phyloP scores from a whole-genome alignment of 1,140 invertebrate species.

The Pseudachorutes palmiensis region DNA sequence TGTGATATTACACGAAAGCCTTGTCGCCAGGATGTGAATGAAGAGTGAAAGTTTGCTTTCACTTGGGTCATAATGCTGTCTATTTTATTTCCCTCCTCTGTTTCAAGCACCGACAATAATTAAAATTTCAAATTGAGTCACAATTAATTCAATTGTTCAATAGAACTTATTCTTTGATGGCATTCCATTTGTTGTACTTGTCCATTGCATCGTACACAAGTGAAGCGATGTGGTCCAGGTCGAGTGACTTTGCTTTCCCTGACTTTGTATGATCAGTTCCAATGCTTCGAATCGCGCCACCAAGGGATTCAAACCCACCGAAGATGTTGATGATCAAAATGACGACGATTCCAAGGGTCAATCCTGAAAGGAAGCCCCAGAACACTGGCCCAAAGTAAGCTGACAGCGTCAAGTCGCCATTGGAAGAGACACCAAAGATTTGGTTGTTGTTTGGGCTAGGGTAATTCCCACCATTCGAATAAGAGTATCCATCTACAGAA shows the following conservation, averaged over 20 bases:
- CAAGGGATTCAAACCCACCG: conserved; percentile 18
- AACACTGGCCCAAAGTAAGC: conserved; percentile 30
- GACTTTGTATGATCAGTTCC: conserved; percentile 16
- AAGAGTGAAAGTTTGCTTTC: too few species aligned
- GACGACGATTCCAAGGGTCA: conserved; percentile 5
- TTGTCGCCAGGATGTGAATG: too few species aligned
- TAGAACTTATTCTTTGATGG: not conserved
- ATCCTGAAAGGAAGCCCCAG: conserved; percentile 21
- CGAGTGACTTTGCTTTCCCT: conserved; percentile 22
- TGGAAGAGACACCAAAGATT: conserved; percentile 20
- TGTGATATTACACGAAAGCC: too few species aligned
- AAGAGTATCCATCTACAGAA: not conserved
- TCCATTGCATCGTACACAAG: conserved; percentile 34
- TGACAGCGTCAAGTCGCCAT: conserved; percentile 24
- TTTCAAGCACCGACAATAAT: not conserved
- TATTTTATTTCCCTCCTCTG: too few species aligned
- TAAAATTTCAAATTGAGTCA: too few species aligned
- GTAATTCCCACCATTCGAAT: not conserved
- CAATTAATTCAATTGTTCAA: too few species aligned
- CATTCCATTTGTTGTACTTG: conserved; percentile 23
- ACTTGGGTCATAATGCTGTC: too few species aligned
- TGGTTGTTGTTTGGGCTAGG: not conserved
- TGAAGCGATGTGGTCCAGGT: conserved; percentile 31
- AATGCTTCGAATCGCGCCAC: conserved; percentile 13
- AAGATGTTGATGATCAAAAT: conserved; percentile 23